A percentile compares a stretch with the other conserved stretches of the same genome.
Evolutionary conservation across 2,888 invertebrate genomes (phyloP).

Genomic region (Neuroscelio doddi): DNA sequence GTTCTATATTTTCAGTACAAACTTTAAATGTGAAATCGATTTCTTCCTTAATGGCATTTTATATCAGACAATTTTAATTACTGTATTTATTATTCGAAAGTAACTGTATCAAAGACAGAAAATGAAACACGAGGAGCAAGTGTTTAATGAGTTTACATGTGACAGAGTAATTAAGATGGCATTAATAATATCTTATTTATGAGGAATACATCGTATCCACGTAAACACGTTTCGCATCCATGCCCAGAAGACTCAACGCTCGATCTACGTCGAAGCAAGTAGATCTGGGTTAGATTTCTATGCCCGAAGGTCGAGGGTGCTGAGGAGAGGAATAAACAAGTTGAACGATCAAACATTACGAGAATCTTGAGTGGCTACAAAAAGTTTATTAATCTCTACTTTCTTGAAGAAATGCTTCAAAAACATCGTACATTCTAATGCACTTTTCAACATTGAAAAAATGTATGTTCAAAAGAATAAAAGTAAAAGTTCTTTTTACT

Average conservation of each 20-base stretch:
- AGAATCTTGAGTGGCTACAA: slow-evolving; percentile 17
- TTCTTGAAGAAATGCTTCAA: slow-evolving; percentile 11
- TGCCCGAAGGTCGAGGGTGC: slow-evolving; percentile 67
- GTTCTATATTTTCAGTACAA: too few relatives aligned
- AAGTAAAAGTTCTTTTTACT: too few relatives aligned
- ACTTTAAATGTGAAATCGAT: too few relatives aligned
- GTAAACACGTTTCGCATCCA: slow-evolving; percentile 29
- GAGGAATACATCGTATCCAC: slow-evolving; percentile 20
- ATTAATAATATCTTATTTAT: slow-evolving; percentile 25
- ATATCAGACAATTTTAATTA: too few relatives aligned
- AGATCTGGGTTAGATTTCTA: slow-evolving; percentile 70
- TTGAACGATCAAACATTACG: neutral
- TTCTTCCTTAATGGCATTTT: too few relatives aligned
- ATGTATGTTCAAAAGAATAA: too few relatives aligned
- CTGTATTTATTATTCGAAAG: too few relatives aligned
- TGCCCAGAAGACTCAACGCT: slow-evolving; percentile 13
- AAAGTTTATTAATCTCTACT: slow-evolving; percentile 32
- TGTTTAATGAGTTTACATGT: slow-evolving; percentile 16
- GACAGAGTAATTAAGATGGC: slow-evolving; percentile 15
- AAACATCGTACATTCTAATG: too few relatives aligned
- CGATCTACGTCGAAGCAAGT: slow-evolving; percentile 55
- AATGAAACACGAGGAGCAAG: slow-evolving; percentile 11
- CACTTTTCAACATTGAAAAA: too few relatives aligned
- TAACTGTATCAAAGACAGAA: slow-evolving; percentile 4
- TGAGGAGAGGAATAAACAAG: slow-evolving; percentile 5